Evolutionary conservation across 2,113 vertebrate genomes (phyloP).

Genomic region (Scomber japonicus): DNA sequence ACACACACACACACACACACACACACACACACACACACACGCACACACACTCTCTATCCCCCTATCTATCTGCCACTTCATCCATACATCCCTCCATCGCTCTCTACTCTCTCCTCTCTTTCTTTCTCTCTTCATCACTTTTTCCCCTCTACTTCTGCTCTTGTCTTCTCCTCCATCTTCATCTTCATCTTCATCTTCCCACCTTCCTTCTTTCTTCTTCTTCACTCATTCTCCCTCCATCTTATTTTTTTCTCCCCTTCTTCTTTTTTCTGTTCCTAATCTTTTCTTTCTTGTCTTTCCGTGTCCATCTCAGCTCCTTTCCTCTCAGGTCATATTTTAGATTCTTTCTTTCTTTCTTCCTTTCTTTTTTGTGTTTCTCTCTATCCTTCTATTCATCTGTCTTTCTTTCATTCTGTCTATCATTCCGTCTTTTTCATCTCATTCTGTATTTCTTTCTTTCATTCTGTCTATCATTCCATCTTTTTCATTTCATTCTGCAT

Average conservation of each 20-base stretch:
- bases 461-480: too few relatives aligned
- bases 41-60: not conserved
- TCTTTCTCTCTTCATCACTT: slow-evolving; percentile 28
- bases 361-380: too few relatives aligned
- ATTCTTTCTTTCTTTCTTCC: too few relatives aligned
- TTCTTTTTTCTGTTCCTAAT: not conserved
- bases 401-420: too few relatives aligned
- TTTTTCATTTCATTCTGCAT: too few relatives aligned
- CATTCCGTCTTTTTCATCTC: too few relatives aligned
- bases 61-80: slow-evolving; percentile 59
- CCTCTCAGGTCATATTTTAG: too few relatives aligned
- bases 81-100: slow-evolving; percentile 43
- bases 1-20: slow-evolving; percentile 43
- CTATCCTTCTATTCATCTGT: too few relatives aligned
- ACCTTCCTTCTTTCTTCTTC: not conserved
- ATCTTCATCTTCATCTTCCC: slow-evolving; percentile 1
- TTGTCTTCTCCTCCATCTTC: too few relatives aligned
- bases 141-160: too few relatives aligned
- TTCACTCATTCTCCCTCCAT: not conserved
- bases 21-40: slow-evolving; percentile 23
- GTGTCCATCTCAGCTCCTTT: too few relatives aligned
- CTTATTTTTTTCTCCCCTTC: not conserved
- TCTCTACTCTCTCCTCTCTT: slow-evolving; percentile 30
- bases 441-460: too few relatives aligned
- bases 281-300: not conserved